phyloP scores from a whole-genome alignment of 2,888 invertebrate species.

The Physocephala rufipes region DNA sequence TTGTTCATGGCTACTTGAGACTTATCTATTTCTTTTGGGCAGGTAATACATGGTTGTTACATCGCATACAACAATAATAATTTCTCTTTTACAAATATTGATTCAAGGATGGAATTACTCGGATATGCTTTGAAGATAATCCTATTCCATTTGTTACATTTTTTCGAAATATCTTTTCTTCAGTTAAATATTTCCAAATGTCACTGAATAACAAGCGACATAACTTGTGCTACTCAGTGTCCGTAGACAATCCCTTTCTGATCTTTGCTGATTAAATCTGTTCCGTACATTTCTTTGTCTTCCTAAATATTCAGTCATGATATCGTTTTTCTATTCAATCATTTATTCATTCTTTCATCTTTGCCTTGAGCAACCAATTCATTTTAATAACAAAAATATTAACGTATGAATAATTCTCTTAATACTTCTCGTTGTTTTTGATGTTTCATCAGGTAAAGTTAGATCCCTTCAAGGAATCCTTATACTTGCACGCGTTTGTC shows the following conservation, averaged over 20 bases:
- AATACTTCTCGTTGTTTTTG: too few relatives aligned
- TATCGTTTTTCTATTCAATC: not conserved
- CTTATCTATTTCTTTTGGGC: conserved; percentile 15
- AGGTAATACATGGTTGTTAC: too few relatives aligned
- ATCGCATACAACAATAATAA: too few relatives aligned
- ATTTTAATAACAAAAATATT: not conserved
- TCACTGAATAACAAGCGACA: too few relatives aligned
- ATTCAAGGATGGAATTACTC: too few relatives aligned
- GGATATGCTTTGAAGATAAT: conserved; percentile 28
- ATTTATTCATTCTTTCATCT: not conserved
- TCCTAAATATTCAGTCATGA: not conserved
- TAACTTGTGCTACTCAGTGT: too few relatives aligned
- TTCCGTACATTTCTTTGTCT: not conserved
- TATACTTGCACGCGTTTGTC: too few relatives aligned
- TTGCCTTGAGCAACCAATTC: not conserved
- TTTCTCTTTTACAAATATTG: too few relatives aligned
- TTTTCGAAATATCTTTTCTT: not conserved
- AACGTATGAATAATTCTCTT: too few relatives aligned
- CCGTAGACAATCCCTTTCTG: not conserved
- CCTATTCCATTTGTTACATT: not conserved
- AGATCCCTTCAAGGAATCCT: too few relatives aligned
- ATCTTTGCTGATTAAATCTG: not conserved
- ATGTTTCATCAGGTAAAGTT: too few relatives aligned
- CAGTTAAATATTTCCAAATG: too few relatives aligned
- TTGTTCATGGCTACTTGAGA: conserved; percentile 26